Evolutionary conservation across 2,113 vertebrate genomes (phyloP).

Genomic region (Beaufortia kweichowensis): DNA sequence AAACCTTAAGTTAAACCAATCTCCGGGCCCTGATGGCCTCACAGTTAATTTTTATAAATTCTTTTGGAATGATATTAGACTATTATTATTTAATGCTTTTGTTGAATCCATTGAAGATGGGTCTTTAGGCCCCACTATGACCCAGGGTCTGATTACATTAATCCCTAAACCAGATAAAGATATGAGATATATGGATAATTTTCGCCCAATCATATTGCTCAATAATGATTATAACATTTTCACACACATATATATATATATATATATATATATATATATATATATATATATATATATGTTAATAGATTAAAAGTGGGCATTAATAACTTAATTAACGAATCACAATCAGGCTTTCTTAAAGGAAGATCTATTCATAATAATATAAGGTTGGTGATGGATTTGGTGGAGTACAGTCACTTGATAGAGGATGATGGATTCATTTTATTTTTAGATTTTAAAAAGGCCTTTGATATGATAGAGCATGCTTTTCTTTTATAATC

Average conservation of each 20-base stretch:
- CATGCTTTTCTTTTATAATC: neutral
- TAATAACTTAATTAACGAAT: neutral
- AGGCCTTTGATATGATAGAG: neutral
- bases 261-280: too few species aligned
- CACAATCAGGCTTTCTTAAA: neutral
- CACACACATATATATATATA: neutral
- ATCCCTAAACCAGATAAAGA: conserved; percentile 3
- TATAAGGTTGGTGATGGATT: neutral
- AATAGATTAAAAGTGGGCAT: neutral
- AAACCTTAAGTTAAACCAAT: neutral
- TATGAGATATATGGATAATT: neutral
- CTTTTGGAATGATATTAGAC: neutral
- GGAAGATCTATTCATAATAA: neutral
- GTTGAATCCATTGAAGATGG: neutral
- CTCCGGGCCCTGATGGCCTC: neutral
- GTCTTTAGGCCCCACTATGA: neutral
- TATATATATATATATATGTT: too few species aligned
- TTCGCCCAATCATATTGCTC: neutral
- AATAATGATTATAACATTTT: neutral
- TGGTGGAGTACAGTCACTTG: neutral
- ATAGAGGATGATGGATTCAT: neutral
- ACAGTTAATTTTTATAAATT: neutral
- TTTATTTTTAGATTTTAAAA: neutral
- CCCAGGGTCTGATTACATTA: neutral
- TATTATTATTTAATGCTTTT: neutral